Evolutionary conservation across 2,888 invertebrate species (phyloP), one percentile per base, ranked within the genome.

Genomic region (Polydrusus tereticollis): DNA sequence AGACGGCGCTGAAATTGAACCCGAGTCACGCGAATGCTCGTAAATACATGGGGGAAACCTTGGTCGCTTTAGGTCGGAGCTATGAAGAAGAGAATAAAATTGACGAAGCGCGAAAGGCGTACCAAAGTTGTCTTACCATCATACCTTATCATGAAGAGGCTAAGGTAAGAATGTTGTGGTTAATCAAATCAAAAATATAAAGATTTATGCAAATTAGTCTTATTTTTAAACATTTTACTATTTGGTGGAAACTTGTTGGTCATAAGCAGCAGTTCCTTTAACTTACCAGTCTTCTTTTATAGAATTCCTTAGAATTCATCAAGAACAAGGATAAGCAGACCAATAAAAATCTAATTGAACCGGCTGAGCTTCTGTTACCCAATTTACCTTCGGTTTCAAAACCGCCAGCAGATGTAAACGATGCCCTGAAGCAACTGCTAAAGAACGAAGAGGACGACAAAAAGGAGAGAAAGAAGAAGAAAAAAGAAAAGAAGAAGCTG

Each of bases 21-120:
- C 93, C 94, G 0, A 93, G 91, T 75, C 98, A 98, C 85, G 92
- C 93, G 1, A 98, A 98, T 86, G 98, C 97, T 33, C 91, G 94
- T 69, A 97, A 96, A 84, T 98, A 98, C 86, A 91, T 97, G 88
- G 94, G 96, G 33, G 97, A 98, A 85, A 98, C 97, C 0, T 86
- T 97, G 50, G 94, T 97, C 0, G 97, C 97, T 0, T 87, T 94
- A 59, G 97, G 95, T 36, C 90, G 95, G 58, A 95, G 95, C 82
- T 94, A 93, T 83, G 95, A 96, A 82, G 95, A 95, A 79, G 94
- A 94, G 78, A 94, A 93, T 81, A 94, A 95, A 79, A 89, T 93
- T 63, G 92, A 94, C 1, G 95, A 95, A 77, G 95, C 96, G 0
- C 89, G 93, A 68, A 94, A 94, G 78, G 93, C 94, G 0, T 96